Percentiles rank a stretch among this genome's conserved stretches.
phyloP scores from a whole-genome alignment of 2,888 invertebrate genomes.

The Morinoia aosen region DNA sequence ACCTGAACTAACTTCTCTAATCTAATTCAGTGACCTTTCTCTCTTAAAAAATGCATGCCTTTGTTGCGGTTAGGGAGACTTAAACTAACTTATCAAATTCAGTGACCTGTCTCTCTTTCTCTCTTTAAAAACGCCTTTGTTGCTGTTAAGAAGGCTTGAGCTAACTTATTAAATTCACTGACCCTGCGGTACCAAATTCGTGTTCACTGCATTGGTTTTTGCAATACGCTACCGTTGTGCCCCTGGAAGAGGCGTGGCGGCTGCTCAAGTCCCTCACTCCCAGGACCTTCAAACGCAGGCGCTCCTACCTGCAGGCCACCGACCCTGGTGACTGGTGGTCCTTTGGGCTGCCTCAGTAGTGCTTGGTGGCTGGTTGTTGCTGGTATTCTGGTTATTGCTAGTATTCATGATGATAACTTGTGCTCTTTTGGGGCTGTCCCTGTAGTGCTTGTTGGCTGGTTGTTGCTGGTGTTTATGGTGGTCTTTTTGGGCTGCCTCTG shows the following conservation, averaged over 20 bases:
- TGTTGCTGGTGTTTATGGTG: background rate
- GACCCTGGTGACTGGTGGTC: background rate
- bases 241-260: background rate
- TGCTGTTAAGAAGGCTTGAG: too few species aligned
- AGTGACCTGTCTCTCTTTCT: too few species aligned
- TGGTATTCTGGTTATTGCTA: background rate
- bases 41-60: too few species aligned
- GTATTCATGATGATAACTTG: background rate
- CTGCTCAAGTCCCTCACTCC: conserved; percentile 16
- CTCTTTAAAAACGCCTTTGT: too few species aligned
- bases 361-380: background rate
- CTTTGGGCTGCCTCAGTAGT: background rate
- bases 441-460: background rate
- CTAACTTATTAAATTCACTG: too few species aligned
- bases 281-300: conserved; percentile 6
- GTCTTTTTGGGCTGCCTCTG: background rate
- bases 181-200: too few species aligned
- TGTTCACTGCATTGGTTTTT: background rate
- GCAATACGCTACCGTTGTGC: background rate
- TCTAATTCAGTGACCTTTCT: too few species aligned
- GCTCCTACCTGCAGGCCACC: conserved; percentile 1
- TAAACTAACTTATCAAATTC: too few species aligned
- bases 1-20: too few species aligned
- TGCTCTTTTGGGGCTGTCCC: background rate
- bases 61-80: too few species aligned